These are phyloP conservation scores for Galaxea fascicularis DNA, from an alignment of 92 coral and sea anemone species.

Conservation along the genomic window DNA sequence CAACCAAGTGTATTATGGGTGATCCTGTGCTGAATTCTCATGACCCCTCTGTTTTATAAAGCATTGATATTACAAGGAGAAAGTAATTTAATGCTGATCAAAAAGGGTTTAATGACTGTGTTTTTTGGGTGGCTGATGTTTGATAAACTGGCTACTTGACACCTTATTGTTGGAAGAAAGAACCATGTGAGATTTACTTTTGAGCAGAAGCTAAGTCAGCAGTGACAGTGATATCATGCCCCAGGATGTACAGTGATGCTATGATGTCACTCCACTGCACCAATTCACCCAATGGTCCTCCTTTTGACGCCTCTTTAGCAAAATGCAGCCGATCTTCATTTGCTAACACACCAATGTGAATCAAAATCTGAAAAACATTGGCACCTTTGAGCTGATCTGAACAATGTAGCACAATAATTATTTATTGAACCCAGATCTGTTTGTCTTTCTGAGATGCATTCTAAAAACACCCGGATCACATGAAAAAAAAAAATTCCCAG, in stretches of 20 bases:
- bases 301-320: constrained; percentile 83
- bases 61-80: no score
- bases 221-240: constrained; percentile 88
- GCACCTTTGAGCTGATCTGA: background rate
- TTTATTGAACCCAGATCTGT: background rate
- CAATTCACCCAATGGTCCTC: constrained; percentile 97
- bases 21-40: no score
- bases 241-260: constrained; percentile 81
- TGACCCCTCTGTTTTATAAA: no score
- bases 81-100: no score
- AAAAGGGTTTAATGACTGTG: no score
- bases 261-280: constrained; percentile 98
- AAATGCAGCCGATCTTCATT: constrained; percentile 80
- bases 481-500: no score
- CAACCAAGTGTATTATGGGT: no score
- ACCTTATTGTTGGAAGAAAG: background rate
- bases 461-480: no score
- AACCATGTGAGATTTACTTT: constrained; percentile 35
- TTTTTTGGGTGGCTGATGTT: no score
- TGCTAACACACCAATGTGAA: constrained; percentile 91
- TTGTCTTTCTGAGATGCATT: background rate
- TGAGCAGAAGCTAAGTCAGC: constrained; percentile 68
- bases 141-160: no score
- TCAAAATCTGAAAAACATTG: constrained; percentile 70
- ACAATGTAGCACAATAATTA: no score